Evolutionary conservation across 1,140 invertebrate genomes (phyloP), one percentile per base, ranked within the genome.

Genomic region (Ganaspis sp.): DNA sequence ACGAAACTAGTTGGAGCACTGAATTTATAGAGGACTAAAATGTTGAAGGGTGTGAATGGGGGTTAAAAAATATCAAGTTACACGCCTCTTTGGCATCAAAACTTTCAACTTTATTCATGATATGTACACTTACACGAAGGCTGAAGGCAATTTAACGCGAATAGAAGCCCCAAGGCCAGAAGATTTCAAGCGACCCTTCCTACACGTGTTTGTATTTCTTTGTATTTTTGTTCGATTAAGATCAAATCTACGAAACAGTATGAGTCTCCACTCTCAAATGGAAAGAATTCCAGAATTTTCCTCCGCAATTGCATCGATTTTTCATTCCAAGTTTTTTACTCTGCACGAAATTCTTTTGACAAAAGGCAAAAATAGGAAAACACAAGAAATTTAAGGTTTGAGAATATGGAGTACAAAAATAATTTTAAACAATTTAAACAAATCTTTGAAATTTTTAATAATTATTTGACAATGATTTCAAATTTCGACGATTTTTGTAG

Each of bases 101-200:
- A 64, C 58, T 64, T 64, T 64, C 58, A 64, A 29, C 23, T 26
- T 64, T 64, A 29, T 29, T 64, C 23, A 26, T n/a, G 23, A 64
- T 64, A 26, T 49, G 45, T n/a, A 42, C 29, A 34, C 29, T 34
- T 34, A 34, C 29, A 34, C 29, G 40, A 12, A 49, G 45, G 15
- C 45, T 49, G 45, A 15, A 64, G 58, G 58, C 23, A 64, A 64
- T 64, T 64, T 64, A 34, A 64, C 11, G 58, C 58, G 58, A 64
- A 64, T 64, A 64, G 26, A 26, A 29, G 6, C 58, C 23, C 23
- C 58, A 64, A 64, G 58, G 58, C 58, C 15, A 64, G 17, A 34
- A 64, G 58, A 64, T 64, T 64, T 64, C 58, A 64, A 64, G 12
- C 58, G 58, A 64, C 58, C 23, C 58, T 64, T 29, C 26, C 58